These are phyloP conservation scores for Agriotes lineatus DNA, from an alignment of 2,888 invertebrate genomes.

Conservation along the genomic window DNA sequence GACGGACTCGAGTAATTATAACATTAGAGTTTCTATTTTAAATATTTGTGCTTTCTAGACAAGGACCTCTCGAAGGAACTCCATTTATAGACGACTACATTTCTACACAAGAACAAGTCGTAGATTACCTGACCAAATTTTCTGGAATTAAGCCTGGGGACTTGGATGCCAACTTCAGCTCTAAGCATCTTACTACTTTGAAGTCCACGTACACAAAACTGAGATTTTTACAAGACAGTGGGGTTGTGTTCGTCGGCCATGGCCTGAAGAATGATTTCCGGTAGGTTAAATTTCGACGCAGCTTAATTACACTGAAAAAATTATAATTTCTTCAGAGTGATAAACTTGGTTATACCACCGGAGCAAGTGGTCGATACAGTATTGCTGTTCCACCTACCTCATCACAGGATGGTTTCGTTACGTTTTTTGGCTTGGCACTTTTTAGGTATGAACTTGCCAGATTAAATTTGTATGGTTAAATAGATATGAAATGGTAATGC, in stretches of 20 bases:
- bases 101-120: conserved; percentile 88
- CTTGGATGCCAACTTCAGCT: conserved; percentile 85
- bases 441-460: conserved; percentile 80
- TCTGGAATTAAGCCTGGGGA: conserved; percentile 92
- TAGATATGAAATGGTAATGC: background rate
- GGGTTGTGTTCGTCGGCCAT: conserved; percentile 90
- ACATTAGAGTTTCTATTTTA: no score
- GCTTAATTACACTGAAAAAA: no score
- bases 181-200: conserved; percentile 87
- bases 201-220: conserved; percentile 91
- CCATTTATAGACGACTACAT: conserved; percentile 94
- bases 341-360: conserved; percentile 86
- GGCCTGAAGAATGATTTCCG: conserved; percentile 91
- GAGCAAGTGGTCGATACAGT: conserved; percentile 91
- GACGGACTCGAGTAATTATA: conserved; percentile 87
- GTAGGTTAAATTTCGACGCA: conserved; percentile 63
- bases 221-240: conserved; percentile 84
- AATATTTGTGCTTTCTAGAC: conserved; percentile 66
- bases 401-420: conserved; percentile 88
- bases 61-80: conserved; percentile 79
- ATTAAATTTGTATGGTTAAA: background rate
- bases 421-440: conserved; percentile 92
- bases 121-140: conserved; percentile 90
- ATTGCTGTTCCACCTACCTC: conserved; percentile 84
- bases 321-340: no score